Conservation (phyloP, 2,797 vertebrate genomes). For the Novumbra hubbsi region DNA sequence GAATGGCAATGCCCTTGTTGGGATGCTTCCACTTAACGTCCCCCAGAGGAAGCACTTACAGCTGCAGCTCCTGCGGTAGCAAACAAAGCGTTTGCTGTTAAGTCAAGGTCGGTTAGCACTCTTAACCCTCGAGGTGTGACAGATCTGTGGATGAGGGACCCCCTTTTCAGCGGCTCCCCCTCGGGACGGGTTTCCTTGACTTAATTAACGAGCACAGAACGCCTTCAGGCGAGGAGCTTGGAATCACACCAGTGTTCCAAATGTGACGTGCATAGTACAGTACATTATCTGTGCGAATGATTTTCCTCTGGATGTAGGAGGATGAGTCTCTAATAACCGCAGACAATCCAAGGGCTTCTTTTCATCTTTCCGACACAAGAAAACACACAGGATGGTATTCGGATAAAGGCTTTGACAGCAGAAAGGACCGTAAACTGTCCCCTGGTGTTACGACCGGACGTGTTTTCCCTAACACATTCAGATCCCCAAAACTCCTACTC, state of each 20-base stretch:
- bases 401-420: not conserved
- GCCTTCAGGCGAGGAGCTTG: constrained; percentile 46
- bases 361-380: not conserved
- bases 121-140: constrained; percentile 33
- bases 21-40: constrained; percentile 48
- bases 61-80: constrained; percentile 30
- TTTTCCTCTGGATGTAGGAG: not conserved
- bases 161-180: constrained; percentile 6
- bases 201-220: constrained; percentile 50
- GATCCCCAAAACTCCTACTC: not conserved
- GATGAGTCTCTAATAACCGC: constrained; percentile 2
- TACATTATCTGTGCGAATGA: not conserved
- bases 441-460: not conserved
- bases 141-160: constrained; percentile 20
- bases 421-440: not conserved
- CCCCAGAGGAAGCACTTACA: constrained; percentile 32
- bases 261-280: constrained; percentile 3
- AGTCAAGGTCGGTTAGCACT: constrained; percentile 33
- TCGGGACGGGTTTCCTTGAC: constrained; percentile 39
- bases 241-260: constrained; percentile 34
- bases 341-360: constrained; percentile 42
- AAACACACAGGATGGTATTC: not conserved
- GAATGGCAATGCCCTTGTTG: constrained; percentile 57
- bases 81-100: constrained; percentile 48
- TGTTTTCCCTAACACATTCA: not conserved